These are phyloP conservation scores for Diabrotica virgifera DNA, from an alignment of 1,140 invertebrate genomes.

Conservation along the genomic window DNA sequence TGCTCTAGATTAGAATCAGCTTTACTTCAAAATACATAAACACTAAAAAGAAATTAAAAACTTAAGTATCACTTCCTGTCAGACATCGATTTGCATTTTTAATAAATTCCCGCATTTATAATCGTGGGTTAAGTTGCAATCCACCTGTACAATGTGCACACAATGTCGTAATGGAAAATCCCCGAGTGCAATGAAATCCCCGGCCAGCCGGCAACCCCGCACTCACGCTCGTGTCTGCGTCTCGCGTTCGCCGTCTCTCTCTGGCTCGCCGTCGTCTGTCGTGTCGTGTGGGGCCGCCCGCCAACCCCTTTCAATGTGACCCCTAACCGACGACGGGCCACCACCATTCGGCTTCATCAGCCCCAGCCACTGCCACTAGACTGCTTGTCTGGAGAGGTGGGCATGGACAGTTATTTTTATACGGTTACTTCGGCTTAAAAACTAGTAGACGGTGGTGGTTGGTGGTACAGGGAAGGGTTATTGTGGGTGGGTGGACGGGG, in stretches of 20 bases:
- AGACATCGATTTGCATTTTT: too few species aligned
- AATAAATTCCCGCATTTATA: too few species aligned
- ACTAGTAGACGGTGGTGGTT: not conserved
- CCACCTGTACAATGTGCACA: too few species aligned
- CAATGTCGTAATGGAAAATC: too few species aligned
- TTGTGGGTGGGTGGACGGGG: not conserved
- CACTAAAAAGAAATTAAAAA: too few species aligned
- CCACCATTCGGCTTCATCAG: not conserved
- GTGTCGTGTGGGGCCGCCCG: conserved; percentile 5
- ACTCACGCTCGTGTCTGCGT: not conserved
- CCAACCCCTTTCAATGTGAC: conserved; percentile 18
- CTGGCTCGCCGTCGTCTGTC: conserved; percentile 1
- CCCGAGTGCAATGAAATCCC: too few species aligned
- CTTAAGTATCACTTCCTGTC: too few species aligned
- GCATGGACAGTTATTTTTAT: conserved; percentile 1
- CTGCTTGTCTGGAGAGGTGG: conserved; percentile 1
- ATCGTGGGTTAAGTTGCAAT: too few species aligned
- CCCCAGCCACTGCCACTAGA: conserved; percentile 1
- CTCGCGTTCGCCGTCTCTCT: not conserved
- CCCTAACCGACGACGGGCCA: conserved; percentile 10
- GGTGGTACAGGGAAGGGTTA: not conserved
- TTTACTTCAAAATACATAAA: too few species aligned
- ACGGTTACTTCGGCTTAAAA: not conserved
- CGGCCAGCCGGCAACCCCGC: not conserved
- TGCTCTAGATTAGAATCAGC: too few species aligned